Evolutionary conservation across 2,797 vertebrate species (phyloP), one percentile per base, ranked within the genome.

Genomic region (Cephalopachus bancanus): DNA sequence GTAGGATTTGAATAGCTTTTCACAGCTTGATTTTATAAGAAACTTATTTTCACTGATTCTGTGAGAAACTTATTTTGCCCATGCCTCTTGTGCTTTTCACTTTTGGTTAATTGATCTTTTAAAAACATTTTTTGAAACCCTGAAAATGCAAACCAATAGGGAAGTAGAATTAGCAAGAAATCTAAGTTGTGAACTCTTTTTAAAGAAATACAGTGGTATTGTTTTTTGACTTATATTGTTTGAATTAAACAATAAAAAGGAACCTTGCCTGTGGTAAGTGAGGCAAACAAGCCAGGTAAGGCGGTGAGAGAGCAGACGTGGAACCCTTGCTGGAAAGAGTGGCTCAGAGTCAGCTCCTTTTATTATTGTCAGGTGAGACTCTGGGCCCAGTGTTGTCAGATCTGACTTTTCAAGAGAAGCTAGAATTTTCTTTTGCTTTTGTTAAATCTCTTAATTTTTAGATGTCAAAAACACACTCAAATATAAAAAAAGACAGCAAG

Each of bases 381-480:
- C 28, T 57, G 14, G 5, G 15, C 72, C 28, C n/a, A 2, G 6
- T 74, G 17, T 24, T 59, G 72, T 65, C 28, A 81, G 5, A n/a
- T 79, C 33, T 74, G 75, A 91, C 44, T 64, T 93, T 83, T 65
- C 33, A 78, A 80, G 37, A 88, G 91, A 90, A 80, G 20, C 76
- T 92, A 67, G n/a, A 84, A 60, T 93, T 97, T 37, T 64, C 88
- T 96, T 94, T 81, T 84, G 55, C 71, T 94, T 95, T 94, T 87
- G 28, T n/a, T 92, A 71, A 75, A 64, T 60, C 44, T 92, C 59
- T 92, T 92, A 83, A 53, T 33, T 72, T 89, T 93, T 90, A 51
- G 71, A 55, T 75, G 26, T 93, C 92, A 89, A 64, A 95, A 93
- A 76, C 28, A 84, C 65, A 84, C 60, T 95, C 49, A 89, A 88